Evolutionary conservation across 2,888 invertebrate species (phyloP).

Genomic region (Nephrotoma appendiculata): DNA sequence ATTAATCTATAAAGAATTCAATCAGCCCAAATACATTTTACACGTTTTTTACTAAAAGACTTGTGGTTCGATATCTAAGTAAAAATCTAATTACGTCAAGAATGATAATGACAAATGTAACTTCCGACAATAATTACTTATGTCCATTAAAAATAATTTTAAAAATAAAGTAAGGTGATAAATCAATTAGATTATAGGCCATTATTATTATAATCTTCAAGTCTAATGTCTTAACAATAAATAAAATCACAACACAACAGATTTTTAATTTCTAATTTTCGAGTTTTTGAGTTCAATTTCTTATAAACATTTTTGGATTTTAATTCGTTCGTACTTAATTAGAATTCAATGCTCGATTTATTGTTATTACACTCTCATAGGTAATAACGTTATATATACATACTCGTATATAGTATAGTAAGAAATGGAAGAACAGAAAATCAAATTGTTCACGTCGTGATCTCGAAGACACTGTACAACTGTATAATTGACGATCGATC

Average conservation of each 20-base stretch:
- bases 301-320: neutral
- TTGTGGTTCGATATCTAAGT: neutral
- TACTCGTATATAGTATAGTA: neutral
- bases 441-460: too few relatives aligned
- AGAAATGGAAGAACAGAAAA: neutral
- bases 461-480: too few relatives aligned
- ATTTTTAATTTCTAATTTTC: neutral
- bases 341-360: neutral
- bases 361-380: neutral
- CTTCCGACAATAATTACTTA: neutral
- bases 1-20: neutral
- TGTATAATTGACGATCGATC: too few relatives aligned
- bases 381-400: neutral
- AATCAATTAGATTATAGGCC: neutral
- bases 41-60: neutral
- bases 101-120: neutral
- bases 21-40: neutral
- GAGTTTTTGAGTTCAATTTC: neutral
- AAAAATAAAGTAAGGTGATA: neutral
- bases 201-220: neutral
- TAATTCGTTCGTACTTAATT: neutral
- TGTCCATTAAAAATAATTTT: neutral
- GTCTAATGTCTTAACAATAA: neutral
- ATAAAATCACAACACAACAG: neutral
- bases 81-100: neutral